Base-by-base conservation (phyloP, 2,797 vertebrate species). In the Podarcis lilfordi region DNA sequence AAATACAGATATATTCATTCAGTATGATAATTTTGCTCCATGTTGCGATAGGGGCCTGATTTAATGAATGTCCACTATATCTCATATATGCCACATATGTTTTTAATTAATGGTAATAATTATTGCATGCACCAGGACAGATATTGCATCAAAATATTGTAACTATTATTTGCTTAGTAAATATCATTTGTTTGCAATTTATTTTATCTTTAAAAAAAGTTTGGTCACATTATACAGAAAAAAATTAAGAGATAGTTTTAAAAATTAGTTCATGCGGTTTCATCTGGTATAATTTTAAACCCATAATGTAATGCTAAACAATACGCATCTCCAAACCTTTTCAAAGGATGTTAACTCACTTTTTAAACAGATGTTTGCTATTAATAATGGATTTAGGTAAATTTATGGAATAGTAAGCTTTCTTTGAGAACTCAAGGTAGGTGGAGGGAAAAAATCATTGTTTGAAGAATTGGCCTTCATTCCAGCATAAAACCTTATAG, bases 241-340 rank as follows among this genome's bases (percentile, higher is more conserved):
- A 25, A n/a, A 77, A 17, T 40, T 27, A 37, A 88, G 10, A 79
- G 1, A 50, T 23, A 71, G 13, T n/a, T 45, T 74, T 77, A 84
- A 69, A 69, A 59, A 79, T 82, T 59, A 72, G 68, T 43, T 64
- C 55, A 64, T 4, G 11, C 40, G 35, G 78, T 92, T 90, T 86
- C 76, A 75, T 89, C 84, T 89, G 66, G 77, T 79, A 40, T 85
- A 86, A 82, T 85, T 35, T 13, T 45, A 88, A 85, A 11, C 23
- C 40, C 1, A 10, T 72, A 93, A 84, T 90, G 91, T 90, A 85
- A 86, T 72, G 29, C 10, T 90, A 89, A 93, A 90, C 81, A 92
- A 61, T 27, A 61, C 80, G 89, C 93, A 91, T 87, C 40, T 79
- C 75, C 9, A 35, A 87, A 87, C 83, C 23, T 55, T 92, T 89